phyloP scores from a whole-genome alignment of 2,888 invertebrate genomes.

The Galeruca laticollis region DNA sequence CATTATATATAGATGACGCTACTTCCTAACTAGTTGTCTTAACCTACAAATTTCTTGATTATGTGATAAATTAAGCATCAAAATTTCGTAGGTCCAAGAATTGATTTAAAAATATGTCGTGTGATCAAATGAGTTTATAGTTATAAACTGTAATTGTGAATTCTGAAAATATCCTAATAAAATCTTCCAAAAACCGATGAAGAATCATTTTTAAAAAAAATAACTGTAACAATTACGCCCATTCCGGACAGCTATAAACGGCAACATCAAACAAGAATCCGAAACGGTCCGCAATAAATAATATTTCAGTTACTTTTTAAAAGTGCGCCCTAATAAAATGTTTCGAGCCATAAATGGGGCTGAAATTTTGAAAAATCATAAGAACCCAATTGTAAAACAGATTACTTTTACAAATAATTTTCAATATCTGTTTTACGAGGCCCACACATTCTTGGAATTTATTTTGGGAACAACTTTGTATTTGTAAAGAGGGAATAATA shows the following conservation, averaged over 20 bases:
- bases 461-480: conserved; percentile 27
- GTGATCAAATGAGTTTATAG: too few relatives aligned
- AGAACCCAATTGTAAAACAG: conserved; percentile 10
- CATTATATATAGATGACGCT: too few relatives aligned
- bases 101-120: too few relatives aligned
- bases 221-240: conserved; percentile 6
- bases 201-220: too few relatives aligned
- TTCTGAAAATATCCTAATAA: too few relatives aligned
- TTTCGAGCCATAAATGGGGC: conserved; percentile 4
- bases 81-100: too few relatives aligned
- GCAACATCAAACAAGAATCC: not conserved
- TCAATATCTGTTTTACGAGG: conserved; percentile 17
- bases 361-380: conserved; percentile 11
- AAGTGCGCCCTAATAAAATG: conserved; percentile 10
- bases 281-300: conserved; percentile 6
- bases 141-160: too few relatives aligned
- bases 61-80: too few relatives aligned
- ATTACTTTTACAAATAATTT: conserved; percentile 30
- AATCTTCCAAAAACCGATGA: too few relatives aligned
- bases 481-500: conserved; percentile 17
- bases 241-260: not conserved
- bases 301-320: conserved; percentile 20
- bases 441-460: conserved; percentile 35
- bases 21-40: too few relatives aligned
- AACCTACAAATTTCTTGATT: too few relatives aligned